Base-by-base conservation (phyloP, 1,140 invertebrate species). In the Antheraea pernyi region DNA sequence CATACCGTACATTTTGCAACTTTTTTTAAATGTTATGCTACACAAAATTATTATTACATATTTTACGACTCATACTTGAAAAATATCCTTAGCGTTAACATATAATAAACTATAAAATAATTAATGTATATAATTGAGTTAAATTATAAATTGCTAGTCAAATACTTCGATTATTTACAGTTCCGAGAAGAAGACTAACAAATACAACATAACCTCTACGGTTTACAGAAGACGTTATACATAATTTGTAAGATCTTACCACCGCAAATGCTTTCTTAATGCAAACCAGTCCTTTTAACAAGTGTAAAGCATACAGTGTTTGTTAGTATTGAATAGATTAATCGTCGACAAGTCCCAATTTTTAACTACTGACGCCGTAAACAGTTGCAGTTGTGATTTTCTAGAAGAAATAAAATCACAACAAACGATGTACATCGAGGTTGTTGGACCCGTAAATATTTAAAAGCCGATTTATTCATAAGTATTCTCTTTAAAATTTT, bases 401-500 rank as follows among this genome's bases (percentile, higher is more conserved):
- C 16, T 13, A 73, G 65, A 37, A 60, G 59, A 65, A 75, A 73
- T 76, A 78, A 70, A 78, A 79, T 69, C 48, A 71, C 46, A 68
- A 71, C 65, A 65, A 74, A 62, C n/a, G 30, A 63, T 63, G 9
- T 63, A 30, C 77, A 74, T 83, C 68, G 72, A 79, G 59, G 71
- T 83, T 83, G 83, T 91, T 91, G 89, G 88, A 89, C 89, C 89
- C 89, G 81, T 86, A 83, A 81, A 90, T 82, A 85, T 85, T 86
- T 80, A 87, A 88, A 88, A 92, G 89, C 85, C 85, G 82, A 82
- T 86, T 88, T 87, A 84, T 85, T 88, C 82, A 91, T 90, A 89
- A 91, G 85, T 87, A 86, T 88, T 86, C 79, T 91, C 82, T 88
- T 91, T 89, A 86, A 90, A 90, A 90, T 78, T 84, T 88, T 82